Conservation (phyloP, 2,113 vertebrate species). For the Noturus placidus region DNA sequence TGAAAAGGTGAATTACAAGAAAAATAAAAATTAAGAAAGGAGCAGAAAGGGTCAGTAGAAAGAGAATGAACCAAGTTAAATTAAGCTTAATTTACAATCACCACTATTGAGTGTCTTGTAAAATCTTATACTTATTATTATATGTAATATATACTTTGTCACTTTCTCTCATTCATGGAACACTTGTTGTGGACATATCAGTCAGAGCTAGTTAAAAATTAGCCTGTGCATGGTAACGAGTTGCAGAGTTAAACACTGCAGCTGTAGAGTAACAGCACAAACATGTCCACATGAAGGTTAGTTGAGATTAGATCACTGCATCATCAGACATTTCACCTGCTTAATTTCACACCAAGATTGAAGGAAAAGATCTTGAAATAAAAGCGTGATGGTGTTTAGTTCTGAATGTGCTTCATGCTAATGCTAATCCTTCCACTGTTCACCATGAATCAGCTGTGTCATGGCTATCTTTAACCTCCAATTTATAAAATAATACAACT, state of each 20-base stretch:
- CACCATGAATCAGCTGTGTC: not conserved
- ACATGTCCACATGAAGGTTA: not conserved
- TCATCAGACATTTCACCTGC: not conserved
- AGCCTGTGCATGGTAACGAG: not conserved
- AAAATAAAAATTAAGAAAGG: not conserved
- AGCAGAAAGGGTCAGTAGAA: not conserved
- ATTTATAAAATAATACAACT: not conserved
- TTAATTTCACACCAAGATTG: not conserved
- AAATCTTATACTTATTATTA: no score
- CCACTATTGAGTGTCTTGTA: not conserved
- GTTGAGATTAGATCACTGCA: not conserved
- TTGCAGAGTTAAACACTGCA: not conserved
- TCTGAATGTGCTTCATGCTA: not conserved
- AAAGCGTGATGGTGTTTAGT: not conserved
- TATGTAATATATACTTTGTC: no score
- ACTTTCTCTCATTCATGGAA: not conserved
- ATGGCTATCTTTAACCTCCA: no score
- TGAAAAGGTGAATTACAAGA: not conserved
- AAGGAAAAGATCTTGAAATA: not conserved
- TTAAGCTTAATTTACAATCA: not conserved
- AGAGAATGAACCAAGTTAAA: not conserved
- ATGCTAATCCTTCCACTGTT: not conserved
- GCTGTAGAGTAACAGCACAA: not conserved
- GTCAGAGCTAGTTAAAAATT: not conserved
- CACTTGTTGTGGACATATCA: not conserved